Conservation (phyloP, 1,140 invertebrate genomes). For the Papilio xuthus region DNA sequence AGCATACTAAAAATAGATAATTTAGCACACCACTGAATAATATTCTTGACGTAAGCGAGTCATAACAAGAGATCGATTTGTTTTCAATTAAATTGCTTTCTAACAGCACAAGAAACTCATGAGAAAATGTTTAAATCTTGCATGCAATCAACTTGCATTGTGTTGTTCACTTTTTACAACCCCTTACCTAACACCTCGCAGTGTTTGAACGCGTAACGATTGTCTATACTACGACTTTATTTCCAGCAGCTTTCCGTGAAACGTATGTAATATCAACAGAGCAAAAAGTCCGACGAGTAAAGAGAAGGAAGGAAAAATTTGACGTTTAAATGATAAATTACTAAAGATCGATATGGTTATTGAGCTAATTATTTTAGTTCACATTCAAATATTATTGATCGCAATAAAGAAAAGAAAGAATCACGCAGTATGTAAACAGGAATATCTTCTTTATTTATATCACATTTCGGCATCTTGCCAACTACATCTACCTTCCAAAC, state of each 20-base stretch:
- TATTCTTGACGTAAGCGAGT: not conserved
- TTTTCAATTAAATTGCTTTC: slow-evolving; percentile 52
- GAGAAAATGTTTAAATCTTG: slow-evolving; percentile 62
- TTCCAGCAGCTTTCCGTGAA: slow-evolving; percentile 4
- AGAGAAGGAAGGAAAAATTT: not conserved
- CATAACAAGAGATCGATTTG: slow-evolving; percentile 21
- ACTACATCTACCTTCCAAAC: not conserved
- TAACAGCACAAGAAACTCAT: slow-evolving; percentile 56
- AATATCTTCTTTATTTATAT: slow-evolving; percentile 21
- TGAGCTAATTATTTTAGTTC: too few relatives aligned
- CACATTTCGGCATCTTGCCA: slow-evolving; percentile 32
- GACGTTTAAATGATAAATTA: not conserved
- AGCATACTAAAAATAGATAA: not conserved
- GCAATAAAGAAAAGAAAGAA: not conserved
- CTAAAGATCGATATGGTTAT: too few relatives aligned
- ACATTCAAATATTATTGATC: too few relatives aligned
- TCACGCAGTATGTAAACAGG: slow-evolving; percentile 14
- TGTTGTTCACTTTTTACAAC: slow-evolving; percentile 66
- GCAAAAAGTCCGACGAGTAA: not conserved
- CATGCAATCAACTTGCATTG: slow-evolving; percentile 54
- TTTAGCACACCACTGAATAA: not conserved
- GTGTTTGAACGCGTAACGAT: slow-evolving; percentile 72
- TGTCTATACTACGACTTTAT: slow-evolving; percentile 58
- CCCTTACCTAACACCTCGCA: slow-evolving; percentile 63
- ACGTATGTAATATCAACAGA: not conserved